Percentiles rank a stretch among this genome's conserved stretches.
Conservation (phyloP, 2,797 vertebrate species). For the Anableps anableps region DNA sequence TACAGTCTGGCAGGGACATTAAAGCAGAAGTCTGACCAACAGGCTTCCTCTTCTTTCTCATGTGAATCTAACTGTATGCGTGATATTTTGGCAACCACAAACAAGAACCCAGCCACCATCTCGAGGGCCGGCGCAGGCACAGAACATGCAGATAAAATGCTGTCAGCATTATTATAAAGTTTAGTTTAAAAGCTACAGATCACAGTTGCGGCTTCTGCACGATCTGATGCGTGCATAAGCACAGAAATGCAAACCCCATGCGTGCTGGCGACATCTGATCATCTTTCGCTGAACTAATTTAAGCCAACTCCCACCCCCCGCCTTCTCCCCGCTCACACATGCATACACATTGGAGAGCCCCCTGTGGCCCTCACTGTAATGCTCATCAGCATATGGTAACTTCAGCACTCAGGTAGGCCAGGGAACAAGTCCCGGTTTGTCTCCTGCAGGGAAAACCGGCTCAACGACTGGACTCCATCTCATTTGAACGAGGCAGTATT, state of each 20-base stretch:
- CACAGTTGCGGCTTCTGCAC: neutral
- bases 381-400: conserved; percentile 39
- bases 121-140: neutral
- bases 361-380: conserved; percentile 19
- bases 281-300: conserved; percentile 70
- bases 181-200: neutral
- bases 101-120: neutral
- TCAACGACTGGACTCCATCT: conserved; percentile 15
- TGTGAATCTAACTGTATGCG: neutral
- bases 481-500: conserved; percentile 5
- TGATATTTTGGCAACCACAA: neutral
- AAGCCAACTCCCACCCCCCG: conserved; percentile 56
- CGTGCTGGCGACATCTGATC: conserved; percentile 54
- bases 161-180: neutral
- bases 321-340: neutral
- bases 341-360: neutral
- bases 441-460: conserved; percentile 16
- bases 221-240: neutral
- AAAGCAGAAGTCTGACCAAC: neutral
- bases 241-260: conserved; percentile 34
- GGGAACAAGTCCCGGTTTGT: conserved; percentile 16
- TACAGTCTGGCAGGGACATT: neutral
- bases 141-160: neutral
- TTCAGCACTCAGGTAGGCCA: conserved; percentile 19
- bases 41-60: neutral